A percentile compares a stretch with the other conserved stretches of the same genome.
Conservation (phyloP, 2,888 invertebrate genomes). For the Gari tellinella region DNA sequence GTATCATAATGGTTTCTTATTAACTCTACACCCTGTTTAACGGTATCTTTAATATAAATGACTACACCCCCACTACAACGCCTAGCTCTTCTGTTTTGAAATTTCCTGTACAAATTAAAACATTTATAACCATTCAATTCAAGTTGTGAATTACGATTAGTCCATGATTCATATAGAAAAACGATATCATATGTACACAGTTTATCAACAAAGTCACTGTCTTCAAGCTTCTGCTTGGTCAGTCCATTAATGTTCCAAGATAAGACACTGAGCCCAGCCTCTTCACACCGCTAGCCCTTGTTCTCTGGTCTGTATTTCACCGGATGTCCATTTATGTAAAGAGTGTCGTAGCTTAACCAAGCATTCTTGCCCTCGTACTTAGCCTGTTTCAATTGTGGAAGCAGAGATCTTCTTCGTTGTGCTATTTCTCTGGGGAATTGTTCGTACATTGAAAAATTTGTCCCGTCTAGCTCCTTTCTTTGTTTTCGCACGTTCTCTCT, state of each 20-base stretch:
- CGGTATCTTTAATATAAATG: not conserved
- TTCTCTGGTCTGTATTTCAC: not conserved
- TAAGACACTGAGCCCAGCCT: slow-evolving; percentile 19
- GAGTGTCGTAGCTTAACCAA: slow-evolving; percentile 28
- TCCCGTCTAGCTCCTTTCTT: slow-evolving; percentile 11
- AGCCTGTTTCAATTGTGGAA: slow-evolving; percentile 15
- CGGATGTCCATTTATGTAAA: slow-evolving; percentile 20
- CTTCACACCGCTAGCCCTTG: slow-evolving; percentile 6
- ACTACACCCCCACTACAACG: slow-evolving; percentile 7
- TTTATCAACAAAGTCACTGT: slow-evolving; percentile 11
- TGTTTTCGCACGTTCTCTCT: slow-evolving; percentile 27
- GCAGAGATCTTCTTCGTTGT: slow-evolving; percentile 8
- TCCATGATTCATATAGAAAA: slow-evolving; percentile 19
- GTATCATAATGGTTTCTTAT: slow-evolving; percentile 3
- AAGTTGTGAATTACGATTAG: slow-evolving; percentile 3
- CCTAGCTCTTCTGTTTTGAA: slow-evolving; percentile 6
- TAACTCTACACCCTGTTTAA: not conserved
- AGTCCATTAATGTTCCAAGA: slow-evolving; percentile 32
- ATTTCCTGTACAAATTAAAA: slow-evolving; percentile 5
- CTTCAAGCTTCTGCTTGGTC: slow-evolving; percentile 5
- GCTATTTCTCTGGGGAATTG: slow-evolving; percentile 22
- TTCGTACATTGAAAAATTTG: slow-evolving; percentile 18
- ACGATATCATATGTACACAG: slow-evolving; percentile 4
- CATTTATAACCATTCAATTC: slow-evolving; percentile 3
- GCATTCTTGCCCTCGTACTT: slow-evolving; percentile 9